Base-by-base conservation (phyloP, 2,888 invertebrate species). In the Emmelina monodactyla region DNA sequence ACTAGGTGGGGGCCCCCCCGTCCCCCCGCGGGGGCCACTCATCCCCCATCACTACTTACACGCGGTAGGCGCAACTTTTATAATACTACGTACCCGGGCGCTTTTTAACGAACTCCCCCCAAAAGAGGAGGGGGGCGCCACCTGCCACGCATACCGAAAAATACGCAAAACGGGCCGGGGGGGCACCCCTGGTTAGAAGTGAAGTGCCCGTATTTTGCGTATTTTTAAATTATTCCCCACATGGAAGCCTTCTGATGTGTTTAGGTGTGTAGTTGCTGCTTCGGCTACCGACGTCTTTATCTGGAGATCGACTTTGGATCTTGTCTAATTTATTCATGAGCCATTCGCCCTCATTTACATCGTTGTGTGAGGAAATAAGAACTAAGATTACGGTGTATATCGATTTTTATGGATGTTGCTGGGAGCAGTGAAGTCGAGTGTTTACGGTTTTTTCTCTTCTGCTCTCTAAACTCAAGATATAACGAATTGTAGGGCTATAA, bases 61-160 rank as follows among this genome's bases (percentile, higher is more conserved):
- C 78, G 73, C 69, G 66, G 78, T 78, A 78, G 78, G 78, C 78
- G 65, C 73, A 78, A 78, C 76, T 79, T 79, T 79, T 79, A 79
- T 79, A 79, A 78, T 78, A 75, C 75, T 76, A 78, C 75, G 73
- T 76, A 76, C 73, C 72, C 70, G 62, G 73, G 66, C 55, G 78
- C 71, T 78, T 79, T 79, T 79, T 76, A 78, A 76, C 76, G 75
- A 78, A 76, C 73, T 66, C 64, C 66, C 75, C 60, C 40, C 33
- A n/a, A n/a, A n/a, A n/a, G n/a, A n/a, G n/a, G n/a, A 43, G 54
- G 71, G 69, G 50, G 69, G 60, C 46, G 60, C 71, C 73, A 76
- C 78, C 78, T 79, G 78, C 75, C 72, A 78, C 78, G 78, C 78
- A 34, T 38, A 38, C 41, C 78, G 75, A 79, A 55, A 79, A 79